phyloP scores from a whole-genome alignment of 2,888 invertebrate genomes.

The Tiliacea aurago region DNA sequence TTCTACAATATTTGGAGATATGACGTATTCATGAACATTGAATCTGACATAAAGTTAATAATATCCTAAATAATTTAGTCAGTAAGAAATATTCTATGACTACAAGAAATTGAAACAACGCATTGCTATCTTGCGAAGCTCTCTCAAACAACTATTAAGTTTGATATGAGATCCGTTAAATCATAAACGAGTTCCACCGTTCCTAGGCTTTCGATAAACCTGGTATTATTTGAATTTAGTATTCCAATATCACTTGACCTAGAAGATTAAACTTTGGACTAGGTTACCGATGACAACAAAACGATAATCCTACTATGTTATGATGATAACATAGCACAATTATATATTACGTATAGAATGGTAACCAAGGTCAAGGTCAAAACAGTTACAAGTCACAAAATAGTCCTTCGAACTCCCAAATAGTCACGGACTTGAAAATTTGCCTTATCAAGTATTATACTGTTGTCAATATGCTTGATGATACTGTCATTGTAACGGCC shows the following conservation, averaged over 20 bases:
- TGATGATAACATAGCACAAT: too few relatives aligned
- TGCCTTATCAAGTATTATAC: neutral
- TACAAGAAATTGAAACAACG: conserved; percentile 36
- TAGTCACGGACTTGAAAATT: neutral
- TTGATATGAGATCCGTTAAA: conserved; percentile 19
- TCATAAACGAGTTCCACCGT: conserved; percentile 29
- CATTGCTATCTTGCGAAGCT: conserved; percentile 22
- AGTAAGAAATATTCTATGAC: conserved; percentile 15
- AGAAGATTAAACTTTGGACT: neutral
- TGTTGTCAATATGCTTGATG: neutral
- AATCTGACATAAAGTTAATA: conserved; percentile 24
- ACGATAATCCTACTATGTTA: too few relatives aligned
- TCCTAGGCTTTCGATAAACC: conserved; percentile 30
- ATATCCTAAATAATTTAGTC: conserved; percentile 6
- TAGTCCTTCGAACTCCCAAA: neutral
- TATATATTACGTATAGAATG: too few relatives aligned
- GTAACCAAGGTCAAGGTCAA: neutral
- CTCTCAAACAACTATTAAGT: conserved; percentile 20
- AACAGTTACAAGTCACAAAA: neutral
- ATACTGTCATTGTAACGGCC: neutral
- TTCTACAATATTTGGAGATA: neutral
- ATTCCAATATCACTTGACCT: neutral
- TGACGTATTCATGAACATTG: neutral
- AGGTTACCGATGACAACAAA: neutral
- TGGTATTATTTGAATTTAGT: neutral